Evolutionary conservation across 2,888 invertebrate species (phyloP).

Genomic region (Chesias legatella): DNA sequence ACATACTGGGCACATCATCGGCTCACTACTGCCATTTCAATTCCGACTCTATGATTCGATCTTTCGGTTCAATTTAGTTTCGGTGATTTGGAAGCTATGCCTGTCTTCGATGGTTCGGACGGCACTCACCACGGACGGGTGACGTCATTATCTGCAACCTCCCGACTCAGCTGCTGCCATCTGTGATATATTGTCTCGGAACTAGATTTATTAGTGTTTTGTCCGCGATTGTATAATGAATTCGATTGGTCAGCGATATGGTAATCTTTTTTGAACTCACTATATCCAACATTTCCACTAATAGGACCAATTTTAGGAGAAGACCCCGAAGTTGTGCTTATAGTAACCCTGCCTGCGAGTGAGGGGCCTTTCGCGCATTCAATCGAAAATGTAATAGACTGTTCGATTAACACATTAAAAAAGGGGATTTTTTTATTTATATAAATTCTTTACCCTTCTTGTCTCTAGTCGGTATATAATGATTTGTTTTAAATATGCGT

Average conservation of each 20-base stretch:
- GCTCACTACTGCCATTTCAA: slow-evolving; percentile 8
- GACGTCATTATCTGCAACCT: slow-evolving; percentile 66
- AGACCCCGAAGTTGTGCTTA: too few relatives aligned
- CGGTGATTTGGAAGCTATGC: slow-evolving; percentile 19
- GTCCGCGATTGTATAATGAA: slow-evolving; percentile 40
- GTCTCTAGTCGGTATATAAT: too few relatives aligned
- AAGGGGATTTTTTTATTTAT: too few relatives aligned
- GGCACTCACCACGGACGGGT: slow-evolving; percentile 44
- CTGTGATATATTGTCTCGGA: slow-evolving; percentile 54
- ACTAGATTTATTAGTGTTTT: slow-evolving; percentile 60
- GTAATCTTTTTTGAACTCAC: too few relatives aligned
- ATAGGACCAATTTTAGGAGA: too few relatives aligned
- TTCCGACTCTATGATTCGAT: slow-evolving; percentile 10
- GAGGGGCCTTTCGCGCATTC: too few relatives aligned
- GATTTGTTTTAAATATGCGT: too few relatives aligned
- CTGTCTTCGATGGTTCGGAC: slow-evolving; percentile 32
- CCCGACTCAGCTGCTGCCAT: slow-evolving; percentile 55
- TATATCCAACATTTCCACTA: too few relatives aligned
- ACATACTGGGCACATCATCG: slow-evolving; percentile 22
- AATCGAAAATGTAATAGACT: too few relatives aligned
- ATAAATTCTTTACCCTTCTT: too few relatives aligned
- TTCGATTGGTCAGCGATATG: slow-evolving; percentile 28
- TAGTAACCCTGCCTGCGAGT: too few relatives aligned
- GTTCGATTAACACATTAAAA: too few relatives aligned
- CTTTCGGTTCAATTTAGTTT: slow-evolving; percentile 12